Conservation (phyloP, 2,113 vertebrate species). For the Calidris pygmaea region DNA sequence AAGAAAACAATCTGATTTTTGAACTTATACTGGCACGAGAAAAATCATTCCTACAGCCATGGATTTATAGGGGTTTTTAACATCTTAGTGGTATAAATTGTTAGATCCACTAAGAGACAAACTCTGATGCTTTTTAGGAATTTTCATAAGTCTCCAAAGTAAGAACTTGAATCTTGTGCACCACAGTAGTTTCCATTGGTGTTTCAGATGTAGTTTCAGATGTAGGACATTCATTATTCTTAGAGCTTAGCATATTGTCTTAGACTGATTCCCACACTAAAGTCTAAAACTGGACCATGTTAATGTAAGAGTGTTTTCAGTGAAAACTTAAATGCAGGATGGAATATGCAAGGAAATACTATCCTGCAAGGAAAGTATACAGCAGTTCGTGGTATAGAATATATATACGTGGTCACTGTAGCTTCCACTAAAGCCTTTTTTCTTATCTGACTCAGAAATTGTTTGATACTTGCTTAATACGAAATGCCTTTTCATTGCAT, state of each 20-base stretch:
- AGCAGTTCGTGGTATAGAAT: not conserved
- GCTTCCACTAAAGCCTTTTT: not conserved
- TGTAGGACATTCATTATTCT: not conserved
- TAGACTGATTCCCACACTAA: not conserved
- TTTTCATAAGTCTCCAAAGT: not conserved
- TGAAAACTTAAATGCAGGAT: not conserved
- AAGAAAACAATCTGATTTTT: not conserved
- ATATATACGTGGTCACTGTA: not conserved
- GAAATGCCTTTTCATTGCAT: not conserved
- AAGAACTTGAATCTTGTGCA: not conserved
- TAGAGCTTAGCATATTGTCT: not conserved
- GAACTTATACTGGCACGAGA: not conserved
- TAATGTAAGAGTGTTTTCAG: not conserved
- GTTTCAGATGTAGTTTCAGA: not conserved
- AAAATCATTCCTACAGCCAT: not conserved
- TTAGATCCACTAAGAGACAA: not conserved
- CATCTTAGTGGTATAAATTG: not conserved
- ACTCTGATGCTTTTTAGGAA: not conserved
- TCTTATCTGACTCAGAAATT: not conserved
- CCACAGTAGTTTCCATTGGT: not conserved
- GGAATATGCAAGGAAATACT: not conserved
- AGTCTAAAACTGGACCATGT: not conserved
- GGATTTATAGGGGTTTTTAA: not conserved
- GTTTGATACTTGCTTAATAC: not conserved
- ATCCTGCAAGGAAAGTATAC: not conserved